These are phyloP conservation scores for Drosophila demipolita DNA, from an alignment of 2,888 invertebrate species.

Conservation along the genomic window DNA sequence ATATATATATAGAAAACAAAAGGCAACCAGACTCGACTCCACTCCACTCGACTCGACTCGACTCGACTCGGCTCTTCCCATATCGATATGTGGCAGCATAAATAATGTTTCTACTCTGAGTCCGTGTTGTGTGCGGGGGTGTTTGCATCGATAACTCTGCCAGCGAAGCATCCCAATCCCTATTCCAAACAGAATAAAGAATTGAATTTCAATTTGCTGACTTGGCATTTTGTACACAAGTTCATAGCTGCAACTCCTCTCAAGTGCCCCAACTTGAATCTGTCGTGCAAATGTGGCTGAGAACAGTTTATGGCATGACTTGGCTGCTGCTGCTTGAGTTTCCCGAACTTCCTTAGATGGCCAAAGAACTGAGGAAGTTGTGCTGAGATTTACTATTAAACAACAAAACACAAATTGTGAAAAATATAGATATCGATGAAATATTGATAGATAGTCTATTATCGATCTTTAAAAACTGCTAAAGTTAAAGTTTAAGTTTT, in stretches of 20 bases:
- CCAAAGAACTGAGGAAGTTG: not conserved
- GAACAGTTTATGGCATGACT: slow-evolving; percentile 20
- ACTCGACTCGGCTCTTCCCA: slow-evolving; percentile 20
- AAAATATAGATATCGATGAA: not conserved
- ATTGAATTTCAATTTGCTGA: slow-evolving; percentile 67
- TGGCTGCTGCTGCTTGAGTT: slow-evolving; percentile 11
- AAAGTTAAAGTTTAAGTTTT: not conserved
- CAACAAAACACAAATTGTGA: not conserved
- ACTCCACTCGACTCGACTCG: not conserved
- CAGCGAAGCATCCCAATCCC: slow-evolving; percentile 35
- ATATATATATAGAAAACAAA: slow-evolving; percentile 41
- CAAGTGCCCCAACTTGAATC: slow-evolving; percentile 17
- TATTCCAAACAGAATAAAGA: slow-evolving; percentile 29
- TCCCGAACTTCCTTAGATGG: slow-evolving; percentile 17
- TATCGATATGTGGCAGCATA: slow-evolving; percentile 59
- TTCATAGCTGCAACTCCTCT: slow-evolving; percentile 2
- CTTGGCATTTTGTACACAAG: slow-evolving; percentile 36
- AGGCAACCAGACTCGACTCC: slow-evolving; percentile 6
- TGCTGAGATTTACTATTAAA: not conserved
- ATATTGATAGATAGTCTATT: too few species aligned
- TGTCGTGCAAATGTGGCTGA: slow-evolving; percentile 13
- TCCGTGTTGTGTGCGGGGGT: slow-evolving; percentile 36
- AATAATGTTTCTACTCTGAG: slow-evolving; percentile 44
- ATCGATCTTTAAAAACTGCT: not conserved
- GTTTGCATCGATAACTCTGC: slow-evolving; percentile 24